Base-by-base conservation (phyloP, 2,113 vertebrate species). In the Macaca fascicularis region DNA sequence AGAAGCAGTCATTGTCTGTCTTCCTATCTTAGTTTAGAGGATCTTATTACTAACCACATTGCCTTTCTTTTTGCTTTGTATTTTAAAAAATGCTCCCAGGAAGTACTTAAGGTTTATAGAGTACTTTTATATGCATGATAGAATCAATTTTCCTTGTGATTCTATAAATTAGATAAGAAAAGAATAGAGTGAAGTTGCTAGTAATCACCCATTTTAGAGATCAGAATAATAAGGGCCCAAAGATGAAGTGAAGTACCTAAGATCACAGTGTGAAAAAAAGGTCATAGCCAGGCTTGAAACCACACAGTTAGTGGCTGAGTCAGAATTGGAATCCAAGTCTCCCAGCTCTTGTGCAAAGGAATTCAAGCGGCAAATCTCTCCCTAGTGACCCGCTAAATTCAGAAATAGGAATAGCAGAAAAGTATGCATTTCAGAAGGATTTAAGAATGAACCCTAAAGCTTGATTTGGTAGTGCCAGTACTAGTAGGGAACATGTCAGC, bases 391-490 rank as follows among this genome's bases (percentile, higher is more conserved):
- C 75, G 50, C 19, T 76, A 79, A 97, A 64, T 85, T 93, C 74
- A 93, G 92, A 95, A 90, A 45, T 40, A 72, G 59, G 30, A 52
- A 52, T 55, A 59, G 48, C 78, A 89, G 78, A 76, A 90, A 87
- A 92, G 43, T 45, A 32, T 89, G 67, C 70, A 17, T 86, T 83
- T 78, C 69, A 61, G 78, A 97, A 95, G 59, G 52, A 90, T 85
- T 89, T 92, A 67, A 91, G 95, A 95, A 95, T 79, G 81, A 93
- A 89, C 89, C 22, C 38, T 67, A 96, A 85, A 89, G 14, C 55
- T 72, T 69, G 48, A 50, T 90, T 94, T 72, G 92, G 81, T 72
- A 67, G 45, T 67, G 55, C 32, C 82, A 70, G 85, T 67, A 59
- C 79, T 96, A 74, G 80, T 43, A 64, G 79, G 57, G 48, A 52